Conservation (phyloP, 2,113 vertebrate species). For the Ochotona curzoniae region DNA sequence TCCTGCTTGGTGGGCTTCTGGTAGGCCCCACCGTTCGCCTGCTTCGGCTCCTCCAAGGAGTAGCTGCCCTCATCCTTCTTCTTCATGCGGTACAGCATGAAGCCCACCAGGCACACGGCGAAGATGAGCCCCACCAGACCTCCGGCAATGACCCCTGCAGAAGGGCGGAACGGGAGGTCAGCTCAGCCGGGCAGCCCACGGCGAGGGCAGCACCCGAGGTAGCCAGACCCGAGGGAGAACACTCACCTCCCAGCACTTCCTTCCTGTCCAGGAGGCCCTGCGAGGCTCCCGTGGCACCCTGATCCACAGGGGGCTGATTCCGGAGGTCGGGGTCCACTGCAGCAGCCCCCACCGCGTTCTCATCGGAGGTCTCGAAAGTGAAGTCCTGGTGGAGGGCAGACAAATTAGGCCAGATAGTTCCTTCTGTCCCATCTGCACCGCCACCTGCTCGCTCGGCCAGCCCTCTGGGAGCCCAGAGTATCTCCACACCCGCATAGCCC, state of each 20-base stretch:
- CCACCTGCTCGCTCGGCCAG: rapidly evolving
- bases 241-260: slow-evolving; percentile 90
- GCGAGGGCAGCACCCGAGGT: too few species aligned
- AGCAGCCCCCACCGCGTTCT: slow-evolving; percentile 20
- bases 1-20: slow-evolving; percentile 89
- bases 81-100: slow-evolving; percentile 93
- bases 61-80: slow-evolving; percentile 90
- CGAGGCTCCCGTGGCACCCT: slow-evolving; percentile 82
- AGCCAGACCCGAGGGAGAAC: neutral
- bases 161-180: neutral
- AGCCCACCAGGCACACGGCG: slow-evolving; percentile 86
- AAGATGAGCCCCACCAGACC: slow-evolving; percentile 88
- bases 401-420: neutral
- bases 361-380: slow-evolving; percentile 74
- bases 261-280: slow-evolving; percentile 87
- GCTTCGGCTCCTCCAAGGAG: slow-evolving; percentile 87
- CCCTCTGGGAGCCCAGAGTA: neutral
- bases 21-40: slow-evolving; percentile 86
- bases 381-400: slow-evolving; percentile 82
- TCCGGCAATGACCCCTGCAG: slow-evolving; percentile 90
- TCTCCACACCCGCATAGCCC: too few species aligned
- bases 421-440: neutral
- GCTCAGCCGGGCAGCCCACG: neutral
- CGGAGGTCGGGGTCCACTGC: slow-evolving; percentile 9
- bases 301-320: slow-evolving; percentile 63